Evolutionary conservation across 2,113 vertebrate genomes (phyloP).

Genomic region (Actenoides lindsayi): DNA sequence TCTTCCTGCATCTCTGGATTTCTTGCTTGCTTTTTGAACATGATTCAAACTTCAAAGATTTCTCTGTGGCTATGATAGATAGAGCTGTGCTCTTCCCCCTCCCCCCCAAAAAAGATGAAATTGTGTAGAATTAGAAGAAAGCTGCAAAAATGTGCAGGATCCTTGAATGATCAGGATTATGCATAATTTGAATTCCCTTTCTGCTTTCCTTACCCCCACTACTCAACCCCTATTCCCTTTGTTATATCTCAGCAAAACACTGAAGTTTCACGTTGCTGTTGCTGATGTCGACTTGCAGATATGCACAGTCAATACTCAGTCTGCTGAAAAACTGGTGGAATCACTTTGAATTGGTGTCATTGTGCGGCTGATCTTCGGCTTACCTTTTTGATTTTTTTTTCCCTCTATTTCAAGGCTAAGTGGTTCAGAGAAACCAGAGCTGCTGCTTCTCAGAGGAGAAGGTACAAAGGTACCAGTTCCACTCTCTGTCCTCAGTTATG

Average conservation of each 20-base stretch:
- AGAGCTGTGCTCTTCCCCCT: not conserved
- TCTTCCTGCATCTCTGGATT: not conserved
- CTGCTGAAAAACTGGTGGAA: not conserved
- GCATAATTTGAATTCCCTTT: not conserved
- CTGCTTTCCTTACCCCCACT: not conserved
- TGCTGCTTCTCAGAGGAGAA: not conserved
- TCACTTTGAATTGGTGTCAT: not conserved
- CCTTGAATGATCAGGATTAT: not conserved
- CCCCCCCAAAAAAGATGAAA: too few relatives aligned
- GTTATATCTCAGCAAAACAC: not conserved
- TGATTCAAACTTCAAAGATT: not conserved
- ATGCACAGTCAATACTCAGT: not conserved
- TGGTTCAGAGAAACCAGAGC: not conserved
- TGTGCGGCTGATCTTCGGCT: not conserved
- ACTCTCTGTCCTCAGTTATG: not conserved
- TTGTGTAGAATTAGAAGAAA: not conserved
- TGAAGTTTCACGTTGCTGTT: not conserved
- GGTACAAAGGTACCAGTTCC: not conserved
- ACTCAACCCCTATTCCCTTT: not conserved
- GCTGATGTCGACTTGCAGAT: not conserved
- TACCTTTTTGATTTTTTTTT: not conserved
- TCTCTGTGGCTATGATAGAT: not conserved
- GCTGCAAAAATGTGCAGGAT: not conserved
- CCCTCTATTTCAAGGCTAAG: not conserved
- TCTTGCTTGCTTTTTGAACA: not conserved